phyloP scores from a whole-genome alignment of 2,888 invertebrate genomes.

The Ophraella communa region DNA sequence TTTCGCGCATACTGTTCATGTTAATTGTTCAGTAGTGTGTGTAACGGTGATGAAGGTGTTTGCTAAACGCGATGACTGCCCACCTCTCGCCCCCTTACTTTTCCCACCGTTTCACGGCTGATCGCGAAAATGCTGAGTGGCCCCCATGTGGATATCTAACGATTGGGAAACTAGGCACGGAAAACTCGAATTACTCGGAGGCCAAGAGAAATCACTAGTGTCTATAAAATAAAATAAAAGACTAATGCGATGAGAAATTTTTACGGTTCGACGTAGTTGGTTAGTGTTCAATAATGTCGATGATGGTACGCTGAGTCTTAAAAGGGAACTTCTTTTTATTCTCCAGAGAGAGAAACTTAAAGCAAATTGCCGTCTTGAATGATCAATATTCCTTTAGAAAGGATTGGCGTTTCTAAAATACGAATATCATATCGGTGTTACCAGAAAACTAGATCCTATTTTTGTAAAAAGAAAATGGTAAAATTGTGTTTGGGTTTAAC shows the following conservation, averaged over 20 bases:
- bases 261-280: conserved; percentile 1
- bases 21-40: no score
- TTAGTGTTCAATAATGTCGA: conserved; percentile 3
- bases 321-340: background rate
- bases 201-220: conserved; percentile 17
- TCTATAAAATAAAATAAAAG: conserved; percentile 22
- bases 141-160: background rate
- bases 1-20: no score
- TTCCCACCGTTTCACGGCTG: background rate
- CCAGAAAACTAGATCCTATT: no score
- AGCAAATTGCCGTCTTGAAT: background rate
- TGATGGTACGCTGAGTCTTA: background rate
- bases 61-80: background rate
- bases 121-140: background rate
- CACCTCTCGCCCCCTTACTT: background rate
- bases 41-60: background rate
- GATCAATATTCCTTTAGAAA: background rate
- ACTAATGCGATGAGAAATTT: conserved; percentile 12
- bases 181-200: conserved; percentile 17
- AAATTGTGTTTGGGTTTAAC: no score
- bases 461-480: no score
- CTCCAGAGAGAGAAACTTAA: background rate
- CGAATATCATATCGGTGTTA: background rate
- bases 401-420: background rate
- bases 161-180: conserved; percentile 23